A percentile compares a stretch with the other conserved stretches of the same genome.
phyloP scores from a whole-genome alignment of 2,797 vertebrate species.

The Acrossocheilus wenchowensis region DNA sequence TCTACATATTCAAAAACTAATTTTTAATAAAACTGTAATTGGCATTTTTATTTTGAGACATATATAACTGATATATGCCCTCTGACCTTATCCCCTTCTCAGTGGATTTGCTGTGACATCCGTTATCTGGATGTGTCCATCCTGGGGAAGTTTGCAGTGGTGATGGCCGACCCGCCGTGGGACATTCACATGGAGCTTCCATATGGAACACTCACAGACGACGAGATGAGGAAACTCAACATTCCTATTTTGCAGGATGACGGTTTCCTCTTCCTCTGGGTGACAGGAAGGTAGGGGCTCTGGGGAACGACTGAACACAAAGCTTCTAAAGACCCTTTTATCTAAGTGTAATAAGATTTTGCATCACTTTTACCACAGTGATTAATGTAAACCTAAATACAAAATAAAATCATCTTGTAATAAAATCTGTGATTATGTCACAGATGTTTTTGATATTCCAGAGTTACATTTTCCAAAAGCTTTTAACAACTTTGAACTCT shows the following conservation, averaged over 20 bases:
- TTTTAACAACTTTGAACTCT: not conserved
- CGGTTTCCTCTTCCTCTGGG: constrained; percentile 96
- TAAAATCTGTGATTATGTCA: not conserved
- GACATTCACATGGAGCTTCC: constrained; percentile 98
- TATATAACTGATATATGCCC: not conserved
- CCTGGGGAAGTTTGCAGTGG: constrained; percentile 94
- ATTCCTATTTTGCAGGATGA: constrained; percentile 94
- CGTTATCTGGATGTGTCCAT: constrained; percentile 93
- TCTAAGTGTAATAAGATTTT: not conserved
- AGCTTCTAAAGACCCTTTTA: not conserved
- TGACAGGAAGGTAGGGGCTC: constrained; percentile 86
- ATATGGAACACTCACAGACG: constrained; percentile 92
- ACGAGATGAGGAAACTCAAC: constrained; percentile 95
- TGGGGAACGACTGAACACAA: not conserved
- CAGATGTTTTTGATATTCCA: not conserved
- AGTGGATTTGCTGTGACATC: constrained; percentile 94
- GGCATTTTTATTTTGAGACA: not conserved
- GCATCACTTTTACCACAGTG: not conserved
- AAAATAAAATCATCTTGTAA: not conserved
- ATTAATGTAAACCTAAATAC: not conserved
- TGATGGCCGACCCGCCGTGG: constrained; percentile 97
- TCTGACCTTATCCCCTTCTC: not conserved
- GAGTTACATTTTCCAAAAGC: not conserved
- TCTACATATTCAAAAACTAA: not conserved
- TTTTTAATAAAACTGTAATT: not conserved